phyloP scores from a whole-genome alignment of 2,797 vertebrate genomes.

The Propithecus deckenii region DNA sequence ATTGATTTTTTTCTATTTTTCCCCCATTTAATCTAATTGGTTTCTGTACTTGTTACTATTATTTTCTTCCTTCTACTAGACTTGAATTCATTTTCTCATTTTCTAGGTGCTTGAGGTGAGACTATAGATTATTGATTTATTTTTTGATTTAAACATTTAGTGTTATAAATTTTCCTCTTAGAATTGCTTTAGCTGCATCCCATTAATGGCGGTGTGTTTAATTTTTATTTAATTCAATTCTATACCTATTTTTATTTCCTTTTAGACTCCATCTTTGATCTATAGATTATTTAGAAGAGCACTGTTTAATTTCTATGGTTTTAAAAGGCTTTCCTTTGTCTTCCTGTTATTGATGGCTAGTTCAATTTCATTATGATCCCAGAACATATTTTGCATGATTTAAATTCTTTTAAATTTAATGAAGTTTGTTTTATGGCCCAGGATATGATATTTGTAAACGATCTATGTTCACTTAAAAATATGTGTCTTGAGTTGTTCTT shows the following conservation, averaged over 20 bases:
- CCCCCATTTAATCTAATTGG: background rate
- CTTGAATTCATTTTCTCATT: background rate
- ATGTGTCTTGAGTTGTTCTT: background rate
- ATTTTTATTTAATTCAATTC: background rate
- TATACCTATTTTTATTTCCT: background rate
- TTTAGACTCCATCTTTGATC: background rate
- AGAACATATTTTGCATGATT: background rate
- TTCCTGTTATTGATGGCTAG: background rate
- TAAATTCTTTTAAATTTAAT: background rate
- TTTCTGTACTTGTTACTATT: background rate
- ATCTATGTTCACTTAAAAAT: background rate
- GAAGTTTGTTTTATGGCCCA: background rate
- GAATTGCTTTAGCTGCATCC: background rate
- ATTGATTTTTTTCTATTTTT: background rate
- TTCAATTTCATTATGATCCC: background rate
- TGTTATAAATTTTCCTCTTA: background rate
- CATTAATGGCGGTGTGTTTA: background rate
- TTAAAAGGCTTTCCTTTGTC: background rate
- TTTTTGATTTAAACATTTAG: background rate
- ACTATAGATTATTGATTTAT: background rate
- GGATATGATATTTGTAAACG: background rate
- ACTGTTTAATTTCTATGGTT: background rate
- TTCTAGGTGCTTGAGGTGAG: background rate
- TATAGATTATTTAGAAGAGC: background rate
- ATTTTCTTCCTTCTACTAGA: background rate